Base-by-base conservation (phyloP, 1,140 invertebrate genomes). In the Druon quercuslanigerum region DNA sequence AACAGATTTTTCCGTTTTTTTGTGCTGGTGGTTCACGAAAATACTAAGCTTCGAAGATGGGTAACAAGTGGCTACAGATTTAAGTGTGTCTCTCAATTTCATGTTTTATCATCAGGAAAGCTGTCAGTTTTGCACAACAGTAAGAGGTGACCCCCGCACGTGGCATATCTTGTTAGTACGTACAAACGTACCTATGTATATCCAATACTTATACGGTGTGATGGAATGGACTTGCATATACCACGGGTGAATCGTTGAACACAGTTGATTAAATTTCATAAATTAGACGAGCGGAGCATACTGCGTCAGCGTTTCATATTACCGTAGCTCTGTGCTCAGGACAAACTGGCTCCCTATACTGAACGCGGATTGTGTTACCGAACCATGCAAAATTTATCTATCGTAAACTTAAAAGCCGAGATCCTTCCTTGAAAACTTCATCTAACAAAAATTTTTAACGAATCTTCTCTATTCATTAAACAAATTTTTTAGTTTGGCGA, bases 211-310 rank as follows among this genome's bases (percentile, higher is more conserved):
- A 46, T 11, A 9, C 40, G 40, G 40, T 11, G 40, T 0, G 40
- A 9, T 46, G 40, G 8, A 46, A 46, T 46, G 40, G 40, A 46
- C 40, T 46, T 46, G 40, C 25, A 33, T 33, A 33, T 33, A 33
- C 3, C 5, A 33, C 25, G 25, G 25, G 25, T 46, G 20, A 40
- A 71, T 52, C 17, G 51, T 70, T 60, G 70, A 75, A 76, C 79
- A 80, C 82, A 85, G 84, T 87, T 83, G 87, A 88, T 88, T 88
- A 83, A 88, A 88, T 88, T 88, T 88, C 85, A 86, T 77, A 87
- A 88, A 88, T 87, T 84, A 88, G 84, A 87, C 84, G 83, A 84
- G 83, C 75, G 75, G 60, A 83, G 83, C 79, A 85, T 85, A 84
- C 84, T 78, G 82, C 75, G 51, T 56, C 74, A 56, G 76, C 54